Evolutionary conservation across 1,140 invertebrate genomes (phyloP).

Genomic region (Ephestia elutella): DNA sequence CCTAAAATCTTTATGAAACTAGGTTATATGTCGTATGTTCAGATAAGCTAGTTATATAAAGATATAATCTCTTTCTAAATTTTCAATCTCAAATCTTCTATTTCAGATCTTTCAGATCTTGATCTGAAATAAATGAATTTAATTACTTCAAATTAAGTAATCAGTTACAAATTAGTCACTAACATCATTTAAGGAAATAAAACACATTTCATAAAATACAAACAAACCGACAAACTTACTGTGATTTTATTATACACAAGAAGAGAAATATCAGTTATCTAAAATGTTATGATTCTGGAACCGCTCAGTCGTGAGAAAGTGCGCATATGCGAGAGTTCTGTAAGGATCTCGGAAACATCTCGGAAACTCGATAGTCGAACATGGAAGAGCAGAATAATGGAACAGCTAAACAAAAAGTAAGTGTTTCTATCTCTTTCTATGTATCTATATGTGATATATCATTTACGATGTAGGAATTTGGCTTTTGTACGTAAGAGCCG

Average conservation of each 20-base stretch:
- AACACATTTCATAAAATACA: background rate
- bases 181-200: too few relatives aligned
- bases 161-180: too few relatives aligned
- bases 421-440: conserved; percentile 9
- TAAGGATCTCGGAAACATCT: conserved; percentile 11
- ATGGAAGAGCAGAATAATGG: conserved; percentile 29
- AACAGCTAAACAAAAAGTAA: conserved; percentile 19
- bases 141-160: too few relatives aligned
- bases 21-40: too few relatives aligned
- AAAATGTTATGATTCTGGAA: conserved; percentile 3
- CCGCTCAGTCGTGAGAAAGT: conserved; percentile 43
- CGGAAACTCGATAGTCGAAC: conserved; percentile 17
- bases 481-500: too few relatives aligned
- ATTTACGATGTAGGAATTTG: too few relatives aligned
- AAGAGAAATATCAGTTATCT: conserved; percentile 38
- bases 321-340: conserved; percentile 22
- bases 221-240: background rate
- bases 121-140: too few relatives aligned
- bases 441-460: background rate
- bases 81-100: too few relatives aligned
- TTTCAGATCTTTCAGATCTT: too few relatives aligned
- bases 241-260: conserved; percentile 14
- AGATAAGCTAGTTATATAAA: too few relatives aligned
- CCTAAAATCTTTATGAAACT: too few relatives aligned
- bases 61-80: too few relatives aligned